Percentiles rank a stretch among this genome's conserved stretches.
Conservation (phyloP, 2,113 vertebrate species). For the Theristicus caerulescens region DNA sequence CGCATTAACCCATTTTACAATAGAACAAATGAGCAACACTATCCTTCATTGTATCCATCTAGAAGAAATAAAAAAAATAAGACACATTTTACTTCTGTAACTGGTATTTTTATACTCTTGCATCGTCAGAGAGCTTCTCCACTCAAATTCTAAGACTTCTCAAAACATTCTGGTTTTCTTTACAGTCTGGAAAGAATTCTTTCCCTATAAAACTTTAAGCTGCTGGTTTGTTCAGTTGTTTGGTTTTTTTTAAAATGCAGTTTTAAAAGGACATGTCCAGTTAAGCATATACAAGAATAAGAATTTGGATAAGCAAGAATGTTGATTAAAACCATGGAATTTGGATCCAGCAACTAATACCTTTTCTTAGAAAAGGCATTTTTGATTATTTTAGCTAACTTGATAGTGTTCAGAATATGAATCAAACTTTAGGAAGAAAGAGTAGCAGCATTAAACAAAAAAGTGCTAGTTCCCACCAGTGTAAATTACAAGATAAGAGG, state of each 20-base stretch:
- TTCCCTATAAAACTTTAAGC: background rate
- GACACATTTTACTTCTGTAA: background rate
- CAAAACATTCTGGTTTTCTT: background rate
- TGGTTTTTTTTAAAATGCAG: background rate
- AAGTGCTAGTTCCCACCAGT: background rate
- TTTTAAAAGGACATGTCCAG: background rate
- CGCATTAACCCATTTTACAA: background rate
- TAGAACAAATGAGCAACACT: background rate
- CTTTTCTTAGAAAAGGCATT: background rate
- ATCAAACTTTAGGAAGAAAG: background rate
- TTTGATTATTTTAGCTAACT: background rate
- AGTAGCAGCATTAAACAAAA: background rate
- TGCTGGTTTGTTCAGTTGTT: background rate
- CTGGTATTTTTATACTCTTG: background rate
- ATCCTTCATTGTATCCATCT: background rate
- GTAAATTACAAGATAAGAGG: background rate
- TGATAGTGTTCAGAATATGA: background rate
- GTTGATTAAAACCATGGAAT: background rate
- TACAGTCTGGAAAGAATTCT: background rate
- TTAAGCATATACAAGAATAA: background rate
- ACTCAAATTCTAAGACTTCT: background rate
- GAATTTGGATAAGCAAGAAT: background rate
- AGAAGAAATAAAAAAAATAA: background rate
- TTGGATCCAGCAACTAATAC: background rate
- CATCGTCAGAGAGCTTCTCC: background rate